Evolutionary conservation across 2,888 invertebrate species (phyloP), one percentile per base, ranked within the genome.

Genomic region (Pharmacophagus antenor): DNA sequence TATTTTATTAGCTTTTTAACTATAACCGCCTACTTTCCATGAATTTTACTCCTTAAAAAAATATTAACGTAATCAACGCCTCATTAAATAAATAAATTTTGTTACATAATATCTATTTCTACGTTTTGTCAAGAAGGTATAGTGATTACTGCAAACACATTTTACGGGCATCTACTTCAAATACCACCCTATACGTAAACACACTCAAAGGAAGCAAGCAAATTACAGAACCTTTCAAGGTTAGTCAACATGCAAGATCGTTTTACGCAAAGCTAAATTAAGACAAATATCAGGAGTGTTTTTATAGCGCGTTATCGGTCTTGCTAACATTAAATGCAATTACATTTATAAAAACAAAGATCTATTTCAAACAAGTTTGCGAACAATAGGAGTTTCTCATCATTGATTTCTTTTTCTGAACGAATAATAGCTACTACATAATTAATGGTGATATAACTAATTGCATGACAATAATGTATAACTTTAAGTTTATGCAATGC

Each of bases 261-360:
- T 79, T 80, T 82, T 79, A 79, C 78, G 72, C 68, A 65, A 78
- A 79, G 77, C 81, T 72, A 82, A 80, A 82, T 80, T 72, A 67
- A 62, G 67, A 66, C 70, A 80, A 84, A 75, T 81, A 77, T n/a
- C 8, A 44, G 7, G 42, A 44, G 42, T 20, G 18, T 44, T 79
- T 76, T 70, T 72, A 70, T 70, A 63, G 52, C 22, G 41, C 58
- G 64, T 65, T 46, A 51, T 51, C 18, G 27, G 42, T 57, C 25
- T 51, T 20, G 18, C 31, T 12, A 37, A 55, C 7, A 10, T 21
- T 55, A 15, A 37, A 4, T 15, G 15, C 10, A n/a, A 3, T n/a
- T 15, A 37, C 37, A 37, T n/a, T n/a, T n/a, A 15, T n/a, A 37
- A 37, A n/a, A 7, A n/a, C 1, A 4, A n/a, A 15, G 6, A 15